Evolutionary conservation across 2,113 vertebrate genomes (phyloP).

Genomic region (Gracilinanus agilis): DNA sequence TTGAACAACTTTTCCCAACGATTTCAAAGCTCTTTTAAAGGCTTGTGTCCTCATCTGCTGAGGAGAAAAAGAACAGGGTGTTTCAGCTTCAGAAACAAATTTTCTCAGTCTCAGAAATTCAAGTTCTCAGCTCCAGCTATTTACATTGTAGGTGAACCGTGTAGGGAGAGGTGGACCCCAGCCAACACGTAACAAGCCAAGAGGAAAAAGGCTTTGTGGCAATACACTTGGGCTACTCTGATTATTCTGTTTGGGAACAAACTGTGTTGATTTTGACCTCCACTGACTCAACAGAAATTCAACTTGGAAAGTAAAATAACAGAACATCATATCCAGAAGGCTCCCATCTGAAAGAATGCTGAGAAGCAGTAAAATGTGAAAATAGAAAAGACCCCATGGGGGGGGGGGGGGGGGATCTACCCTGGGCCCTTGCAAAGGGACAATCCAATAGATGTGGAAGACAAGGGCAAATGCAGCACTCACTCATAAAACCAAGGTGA

Average conservation of each 20-base stretch:
- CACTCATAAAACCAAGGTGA: neutral
- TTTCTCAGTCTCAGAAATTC: neutral
- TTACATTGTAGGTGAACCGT: neutral
- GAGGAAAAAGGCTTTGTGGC: neutral
- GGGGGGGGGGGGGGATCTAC: neutral
- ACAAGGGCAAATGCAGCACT: neutral
- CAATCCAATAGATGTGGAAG: neutral
- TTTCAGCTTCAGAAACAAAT: neutral
- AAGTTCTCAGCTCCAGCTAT: neutral
- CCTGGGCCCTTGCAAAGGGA: neutral
- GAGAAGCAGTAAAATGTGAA: neutral
- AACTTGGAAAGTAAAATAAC: neutral
- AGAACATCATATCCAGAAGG: neutral
- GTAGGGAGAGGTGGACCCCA: neutral
- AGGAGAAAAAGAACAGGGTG: neutral
- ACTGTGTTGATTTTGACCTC: neutral
- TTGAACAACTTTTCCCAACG: neutral
- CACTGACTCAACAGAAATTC: neutral
- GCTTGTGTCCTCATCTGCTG: neutral
- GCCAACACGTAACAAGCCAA: neutral
- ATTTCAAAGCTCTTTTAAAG: neutral
- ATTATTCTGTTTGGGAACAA: neutral
- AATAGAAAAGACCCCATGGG: neutral
- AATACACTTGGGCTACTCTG: neutral
- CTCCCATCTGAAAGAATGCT: neutral